Percentiles rank a stretch among this genome's conserved stretches.
These are phyloP conservation scores for Drosophila vallismaia DNA, from an alignment of 2,888 invertebrate genomes.

Conservation along the genomic window DNA sequence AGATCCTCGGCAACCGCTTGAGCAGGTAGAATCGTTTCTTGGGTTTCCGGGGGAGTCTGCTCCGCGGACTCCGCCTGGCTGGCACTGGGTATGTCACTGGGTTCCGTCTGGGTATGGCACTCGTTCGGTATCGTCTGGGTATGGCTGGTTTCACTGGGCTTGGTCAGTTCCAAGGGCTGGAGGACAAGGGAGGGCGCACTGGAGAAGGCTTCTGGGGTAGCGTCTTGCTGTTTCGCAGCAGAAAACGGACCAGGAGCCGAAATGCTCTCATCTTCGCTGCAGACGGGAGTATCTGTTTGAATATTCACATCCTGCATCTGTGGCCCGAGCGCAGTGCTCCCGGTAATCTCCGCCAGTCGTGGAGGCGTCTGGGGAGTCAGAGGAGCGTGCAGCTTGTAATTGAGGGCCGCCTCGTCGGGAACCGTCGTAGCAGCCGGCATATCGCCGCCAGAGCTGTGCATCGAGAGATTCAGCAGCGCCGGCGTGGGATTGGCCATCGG, in stretches of 20 bases:
- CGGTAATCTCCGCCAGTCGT: slow-evolving; percentile 54
- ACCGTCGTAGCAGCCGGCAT: slow-evolving; percentile 31
- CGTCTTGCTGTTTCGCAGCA: slow-evolving; percentile 50
- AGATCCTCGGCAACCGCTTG: slow-evolving; percentile 86
- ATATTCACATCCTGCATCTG: slow-evolving; percentile 93
- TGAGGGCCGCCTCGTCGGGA: slow-evolving; percentile 60
- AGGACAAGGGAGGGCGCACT: slow-evolving; percentile 7
- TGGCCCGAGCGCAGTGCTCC: slow-evolving; percentile 65
- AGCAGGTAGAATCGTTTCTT: slow-evolving; percentile 33
- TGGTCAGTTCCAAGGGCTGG: slow-evolving; percentile 78
- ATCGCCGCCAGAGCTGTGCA: slow-evolving; percentile 55
- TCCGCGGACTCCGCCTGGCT: slow-evolving; percentile 41
- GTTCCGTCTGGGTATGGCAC: slow-evolving; percentile 70
- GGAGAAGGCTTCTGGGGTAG: slow-evolving; percentile 13
- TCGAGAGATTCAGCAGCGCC: slow-evolving; percentile 59
- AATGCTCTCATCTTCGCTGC: slow-evolving; percentile 86
- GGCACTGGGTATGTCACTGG: slow-evolving; percentile 59
- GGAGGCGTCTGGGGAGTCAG: slow-evolving; percentile 76
- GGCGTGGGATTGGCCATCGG: slow-evolving; percentile 50
- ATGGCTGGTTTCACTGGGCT: slow-evolving; percentile 61
- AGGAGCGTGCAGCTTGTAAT: slow-evolving; percentile 66
- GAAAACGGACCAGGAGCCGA: slow-evolving; percentile 48
- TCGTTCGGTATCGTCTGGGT: slow-evolving; percentile 58
- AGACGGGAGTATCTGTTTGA: slow-evolving; percentile 90
- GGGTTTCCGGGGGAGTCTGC: slow-evolving; percentile 37